Evolutionary conservation across 2,888 invertebrate species (phyloP), one percentile per base, ranked within the genome.

Genomic region (Platynereis dumerilii): DNA sequence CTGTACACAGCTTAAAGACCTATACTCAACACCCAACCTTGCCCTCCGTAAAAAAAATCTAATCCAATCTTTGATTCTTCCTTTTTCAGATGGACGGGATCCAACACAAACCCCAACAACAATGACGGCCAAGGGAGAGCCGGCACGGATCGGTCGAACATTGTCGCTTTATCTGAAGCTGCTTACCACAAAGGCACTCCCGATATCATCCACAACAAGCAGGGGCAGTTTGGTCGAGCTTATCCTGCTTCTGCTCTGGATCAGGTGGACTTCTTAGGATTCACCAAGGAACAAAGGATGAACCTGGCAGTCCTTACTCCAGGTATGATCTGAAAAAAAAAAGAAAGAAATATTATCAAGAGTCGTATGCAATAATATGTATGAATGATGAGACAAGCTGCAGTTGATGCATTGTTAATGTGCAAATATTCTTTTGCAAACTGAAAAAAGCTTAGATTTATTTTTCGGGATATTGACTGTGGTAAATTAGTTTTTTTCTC

Each of bases 101-200:
- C 83, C 20, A 81, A 83, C 67, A 83, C 79, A 3, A 84, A 83
- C 67, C 80, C 80, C 5, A 62, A 70, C 17, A 79, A 79, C 64
- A 82, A 83, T 71, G 83, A 79, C 69, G 84, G 84, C 1, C 80
- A 84, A 64, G 84, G 84, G 1, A 71, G 73, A 29, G 74, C 76
- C 20, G 78, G 82, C 1, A 76, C 78, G 12, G 84, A 84, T 69
- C 76, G 84, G n/a, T 80, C 76, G 64, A 84, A 84, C 71, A 72
- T 81, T 5, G 71, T 83, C 2, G 69, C 80, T 26, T 76, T 81
- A 64, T 65, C 57, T 12, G 61, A 71, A 3, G 72, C 74, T 62
- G 73, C 71, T 10, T 81, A 79, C 67, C 69, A 74, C 34, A 79
- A 79, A 65, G 80, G 78, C 54, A 73, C 42, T 68, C 48, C 62